Conservation (phyloP, 2,888 invertebrate species). For the Nymphalis urticae region DNA sequence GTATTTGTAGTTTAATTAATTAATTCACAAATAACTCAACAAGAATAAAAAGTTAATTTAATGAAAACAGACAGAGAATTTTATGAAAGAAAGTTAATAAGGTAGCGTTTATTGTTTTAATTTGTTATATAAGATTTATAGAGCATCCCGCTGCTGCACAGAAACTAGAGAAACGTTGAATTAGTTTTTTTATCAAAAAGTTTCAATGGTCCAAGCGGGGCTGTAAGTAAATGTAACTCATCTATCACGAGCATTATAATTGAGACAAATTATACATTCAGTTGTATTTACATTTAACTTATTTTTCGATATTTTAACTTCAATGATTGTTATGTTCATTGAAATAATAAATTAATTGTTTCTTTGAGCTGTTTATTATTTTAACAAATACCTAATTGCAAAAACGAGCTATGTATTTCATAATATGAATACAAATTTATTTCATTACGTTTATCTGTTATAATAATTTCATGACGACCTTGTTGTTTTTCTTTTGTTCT, state of each 20-base stretch:
- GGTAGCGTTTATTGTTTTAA: conserved; percentile 4
- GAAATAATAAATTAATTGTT: too few species aligned
- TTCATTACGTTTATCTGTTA: too few species aligned
- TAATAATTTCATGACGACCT: too few species aligned
- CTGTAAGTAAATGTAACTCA: conserved; percentile 16
- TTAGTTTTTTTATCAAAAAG: conserved; percentile 25
- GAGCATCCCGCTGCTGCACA: conserved; percentile 2
- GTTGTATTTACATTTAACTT: too few species aligned
- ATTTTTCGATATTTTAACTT: too few species aligned
- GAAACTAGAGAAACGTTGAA: conserved; percentile 17
- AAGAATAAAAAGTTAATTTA: neutral
- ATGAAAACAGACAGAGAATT: neutral
- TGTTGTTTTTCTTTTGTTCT: too few species aligned
- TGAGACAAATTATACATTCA: neutral
- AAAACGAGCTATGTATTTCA: too few species aligned
- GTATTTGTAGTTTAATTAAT: too few species aligned
- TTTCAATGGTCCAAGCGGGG: conserved; percentile 25
- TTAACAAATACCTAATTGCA: too few species aligned
- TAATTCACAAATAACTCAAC: neutral
- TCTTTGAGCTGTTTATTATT: too few species aligned
- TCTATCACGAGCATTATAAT: conserved; percentile 17
- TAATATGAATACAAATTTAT: too few species aligned
- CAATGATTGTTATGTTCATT: too few species aligned
- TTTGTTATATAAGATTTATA: conserved; percentile 17
- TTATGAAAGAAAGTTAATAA: neutral